Percentiles rank a stretch among this genome's conserved stretches.
Conservation (phyloP, 2,888 invertebrate genomes). For the Bedellia somnulentella region DNA sequence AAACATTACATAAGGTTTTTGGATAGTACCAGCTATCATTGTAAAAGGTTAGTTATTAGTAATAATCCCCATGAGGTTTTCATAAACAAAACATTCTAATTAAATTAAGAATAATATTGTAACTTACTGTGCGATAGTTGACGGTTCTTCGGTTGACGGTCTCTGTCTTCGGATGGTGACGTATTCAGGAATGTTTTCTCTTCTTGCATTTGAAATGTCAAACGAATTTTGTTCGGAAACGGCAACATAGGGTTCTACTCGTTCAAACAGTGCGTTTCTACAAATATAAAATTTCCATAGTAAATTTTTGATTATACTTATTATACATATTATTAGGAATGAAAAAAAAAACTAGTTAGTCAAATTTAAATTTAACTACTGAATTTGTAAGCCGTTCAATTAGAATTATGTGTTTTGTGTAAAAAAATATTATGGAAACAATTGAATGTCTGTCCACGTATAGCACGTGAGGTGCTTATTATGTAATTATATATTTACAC, state of each 20-base stretch:
- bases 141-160: conserved; percentile 47
- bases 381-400: not conserved
- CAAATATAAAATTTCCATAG: conserved; percentile 9
- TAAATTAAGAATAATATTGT: too few relatives aligned
- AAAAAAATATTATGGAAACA: too few relatives aligned
- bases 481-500: too few relatives aligned
- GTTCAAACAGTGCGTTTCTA: conserved; percentile 47
- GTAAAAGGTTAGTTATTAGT: too few relatives aligned
- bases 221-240: conserved; percentile 27
- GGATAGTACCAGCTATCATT: too few relatives aligned
- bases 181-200: conserved; percentile 61
- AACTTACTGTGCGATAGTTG: conserved; percentile 56
- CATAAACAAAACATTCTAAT: too few relatives aligned
- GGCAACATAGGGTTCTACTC: conserved; percentile 27
- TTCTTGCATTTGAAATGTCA: conserved; percentile 25
- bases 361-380: not conserved
- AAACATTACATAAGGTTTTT: too few relatives aligned
- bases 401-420: too few relatives aligned
- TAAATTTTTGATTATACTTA: not conserved
- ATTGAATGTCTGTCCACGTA: too few relatives aligned
- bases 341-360: not conserved
- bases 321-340: not conserved
- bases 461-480: too few relatives aligned
- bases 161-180: conserved; percentile 67
- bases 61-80: too few relatives aligned